These are phyloP conservation scores for Mystacides longicornis DNA, from an alignment of 2,888 invertebrate species.

Conservation along the genomic window DNA sequence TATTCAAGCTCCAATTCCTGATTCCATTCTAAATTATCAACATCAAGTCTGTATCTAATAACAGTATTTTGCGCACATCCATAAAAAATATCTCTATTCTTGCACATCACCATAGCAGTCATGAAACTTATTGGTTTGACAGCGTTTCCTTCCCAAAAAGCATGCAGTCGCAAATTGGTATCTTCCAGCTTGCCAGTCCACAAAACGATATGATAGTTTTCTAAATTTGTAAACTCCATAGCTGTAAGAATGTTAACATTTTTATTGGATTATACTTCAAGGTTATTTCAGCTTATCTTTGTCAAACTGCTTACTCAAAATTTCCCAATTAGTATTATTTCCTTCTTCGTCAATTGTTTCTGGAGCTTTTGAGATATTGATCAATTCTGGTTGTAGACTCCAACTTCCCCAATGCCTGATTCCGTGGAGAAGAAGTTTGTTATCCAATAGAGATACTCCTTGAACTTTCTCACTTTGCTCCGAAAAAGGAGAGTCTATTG, in stretches of 20 bases:
- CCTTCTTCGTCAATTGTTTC: constrained; percentile 49
- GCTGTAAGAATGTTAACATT: constrained; percentile 34
- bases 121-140: constrained; percentile 53
- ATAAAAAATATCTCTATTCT: constrained; percentile 58
- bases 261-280: neutral
- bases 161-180: constrained; percentile 60
- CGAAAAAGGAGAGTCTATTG: constrained; percentile 77
- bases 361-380: constrained; percentile 51
- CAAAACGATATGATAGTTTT: constrained; percentile 64
- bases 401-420: constrained; percentile 68
- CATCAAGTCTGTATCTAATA: constrained; percentile 30
- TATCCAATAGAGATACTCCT: constrained; percentile 42
- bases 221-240: constrained; percentile 64
- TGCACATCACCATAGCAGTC: constrained; percentile 63
- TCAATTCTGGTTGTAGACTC: constrained; percentile 67
- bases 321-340: constrained; percentile 74
- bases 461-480: constrained; percentile 48
- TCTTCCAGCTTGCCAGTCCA: constrained; percentile 81
- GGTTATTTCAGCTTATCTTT: neutral
- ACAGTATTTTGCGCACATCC: constrained; percentile 49
- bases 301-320: constrained; percentile 53
- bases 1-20: constrained; percentile 55
- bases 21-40: constrained; percentile 54
- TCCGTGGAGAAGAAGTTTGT: constrained; percentile 69
- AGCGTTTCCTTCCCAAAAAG: constrained; percentile 46